Evolutionary conservation across 2,888 invertebrate species (phyloP), one percentile per base, ranked within the genome.

Genomic region (Polydrusus cervinus): DNA sequence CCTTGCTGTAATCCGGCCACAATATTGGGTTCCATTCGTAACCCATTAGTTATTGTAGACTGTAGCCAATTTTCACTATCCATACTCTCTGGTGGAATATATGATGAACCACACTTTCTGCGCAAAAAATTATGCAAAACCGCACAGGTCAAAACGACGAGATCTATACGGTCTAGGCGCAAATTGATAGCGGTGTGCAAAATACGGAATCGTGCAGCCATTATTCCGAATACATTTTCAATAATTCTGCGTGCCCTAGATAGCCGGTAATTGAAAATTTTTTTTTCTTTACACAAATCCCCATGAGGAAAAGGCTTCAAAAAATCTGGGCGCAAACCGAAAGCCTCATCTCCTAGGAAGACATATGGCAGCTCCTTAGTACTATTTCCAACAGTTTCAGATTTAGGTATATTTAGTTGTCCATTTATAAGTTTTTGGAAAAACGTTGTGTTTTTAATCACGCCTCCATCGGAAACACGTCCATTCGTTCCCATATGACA

Each of bases 271-370:
- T 25, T 25, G 25, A 25, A 25, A 25, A 25, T 25, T 25, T 25
- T 25, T 25, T 25, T 25, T 25, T 25, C 25, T 25, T 25, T 25
- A 25, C 25, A 25, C 25, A 25, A 25, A 25, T 25, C 25, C 25
- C 25, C 25, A 25, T 25, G 25, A 25, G 25, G 25, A 25, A 25
- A 25, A 25, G 78, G 78, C 60, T 78, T 78, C 51, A 78, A 55
- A 25, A 74, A 73, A 62, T 77, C 76, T 5, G 72, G 13, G 1
- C 76, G 64, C 25, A 76, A 40, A 18, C 68, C n/a, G 66, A 78
- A 78, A 16, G 76, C 74, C 70, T 78, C 78, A 43, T 77, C 78
- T 14, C 67, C 76, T n/a, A 78, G 20, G 57, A 78, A 78, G 11
- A 78, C 78, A 68, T 43, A 78, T 47, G 76, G 71, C 0, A 77